Percentiles rank a stretch among this genome's conserved stretches.
Evolutionary conservation across 2,888 invertebrate species (phyloP).

Genomic region (Atrina japonica): DNA sequence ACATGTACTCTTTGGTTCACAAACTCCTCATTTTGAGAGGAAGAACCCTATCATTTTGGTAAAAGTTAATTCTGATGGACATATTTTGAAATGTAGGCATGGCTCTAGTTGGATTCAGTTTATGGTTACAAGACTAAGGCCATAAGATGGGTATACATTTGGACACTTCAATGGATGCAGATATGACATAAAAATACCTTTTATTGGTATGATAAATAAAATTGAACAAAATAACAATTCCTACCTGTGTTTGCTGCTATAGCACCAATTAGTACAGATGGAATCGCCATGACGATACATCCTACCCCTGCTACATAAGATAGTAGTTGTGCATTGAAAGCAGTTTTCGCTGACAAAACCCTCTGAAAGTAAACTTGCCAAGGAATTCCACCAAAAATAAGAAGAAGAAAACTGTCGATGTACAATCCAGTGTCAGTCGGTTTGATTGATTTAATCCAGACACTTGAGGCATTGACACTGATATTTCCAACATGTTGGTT

Average conservation of each 20-base stretch:
- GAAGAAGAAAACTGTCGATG: slow-evolving; percentile 73
- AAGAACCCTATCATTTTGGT: too few relatives aligned
- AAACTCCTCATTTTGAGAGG: too few relatives aligned
- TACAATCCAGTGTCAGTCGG: slow-evolving; percentile 63
- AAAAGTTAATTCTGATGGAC: too few relatives aligned
- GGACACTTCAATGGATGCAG: too few relatives aligned
- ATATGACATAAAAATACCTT: too few relatives aligned
- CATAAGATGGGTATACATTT: too few relatives aligned
- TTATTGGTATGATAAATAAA: too few relatives aligned
- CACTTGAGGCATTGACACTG: slow-evolving; percentile 84
- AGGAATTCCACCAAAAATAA: slow-evolving; percentile 78
- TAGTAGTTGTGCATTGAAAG: slow-evolving; percentile 94
- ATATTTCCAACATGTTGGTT: slow-evolving; percentile 91
- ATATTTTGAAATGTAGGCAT: too few relatives aligned
- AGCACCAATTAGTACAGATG: slow-evolving; percentile 97
- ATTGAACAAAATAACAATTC: background rate
- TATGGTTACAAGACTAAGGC: too few relatives aligned
- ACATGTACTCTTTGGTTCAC: too few relatives aligned
- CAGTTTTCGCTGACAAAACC: slow-evolving; percentile 97
- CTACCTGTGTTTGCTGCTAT: slow-evolving; percentile 96
- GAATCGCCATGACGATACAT: slow-evolving; percentile 98
- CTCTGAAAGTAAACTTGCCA: slow-evolving; percentile 95
- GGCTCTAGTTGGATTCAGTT: too few relatives aligned
- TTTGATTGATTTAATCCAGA: slow-evolving; percentile 81
- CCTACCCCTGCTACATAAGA: slow-evolving; percentile 98